A percentile compares a stretch with the other conserved stretches of the same genome.
Evolutionary conservation across 2,888 invertebrate genomes (phyloP).

Genomic region (Ophraella communa): DNA sequence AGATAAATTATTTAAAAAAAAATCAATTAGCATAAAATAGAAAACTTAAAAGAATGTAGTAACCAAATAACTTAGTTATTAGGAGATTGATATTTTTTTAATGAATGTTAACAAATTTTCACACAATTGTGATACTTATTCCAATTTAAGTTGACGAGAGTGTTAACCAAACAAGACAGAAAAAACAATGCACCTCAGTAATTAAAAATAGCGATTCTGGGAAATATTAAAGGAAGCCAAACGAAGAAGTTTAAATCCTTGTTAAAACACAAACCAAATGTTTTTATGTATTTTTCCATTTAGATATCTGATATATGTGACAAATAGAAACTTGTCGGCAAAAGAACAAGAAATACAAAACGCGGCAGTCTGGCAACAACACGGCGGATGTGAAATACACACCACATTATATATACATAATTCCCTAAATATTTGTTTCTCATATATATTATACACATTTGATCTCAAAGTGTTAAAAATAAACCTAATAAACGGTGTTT

Average conservation of each 20-base stretch:
- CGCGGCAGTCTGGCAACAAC: conserved; percentile 48
- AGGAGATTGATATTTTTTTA: too few relatives aligned
- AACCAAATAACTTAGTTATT: too few relatives aligned
- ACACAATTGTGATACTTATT: neutral
- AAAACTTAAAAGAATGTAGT: too few relatives aligned
- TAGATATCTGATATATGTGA: conserved; percentile 24
- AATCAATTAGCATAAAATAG: too few relatives aligned
- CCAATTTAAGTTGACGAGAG: neutral
- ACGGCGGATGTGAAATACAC: conserved; percentile 53
- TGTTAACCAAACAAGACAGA: neutral
- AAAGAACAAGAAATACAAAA: conserved; percentile 14
- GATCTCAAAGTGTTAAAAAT: conserved; percentile 43
- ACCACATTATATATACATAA: conserved; percentile 48
- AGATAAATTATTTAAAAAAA: too few relatives aligned
- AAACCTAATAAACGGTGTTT: conserved; percentile 52
- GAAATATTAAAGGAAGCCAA: conserved; percentile 3
- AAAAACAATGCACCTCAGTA: neutral
- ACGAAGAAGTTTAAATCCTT: conserved; percentile 1
- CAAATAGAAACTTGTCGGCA: conserved; percentile 16
- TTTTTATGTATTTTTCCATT: conserved; percentile 25
- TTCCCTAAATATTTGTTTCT: conserved; percentile 54
- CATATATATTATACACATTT: conserved; percentile 45
- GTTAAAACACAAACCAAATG: conserved; percentile 22
- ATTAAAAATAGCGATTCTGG: neutral
- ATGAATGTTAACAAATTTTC: too few relatives aligned